Percentiles rank a stretch among this genome's conserved stretches.
Evolutionary conservation across 2,888 invertebrate genomes (phyloP).

Genomic region (Morinoia aosen): DNA sequence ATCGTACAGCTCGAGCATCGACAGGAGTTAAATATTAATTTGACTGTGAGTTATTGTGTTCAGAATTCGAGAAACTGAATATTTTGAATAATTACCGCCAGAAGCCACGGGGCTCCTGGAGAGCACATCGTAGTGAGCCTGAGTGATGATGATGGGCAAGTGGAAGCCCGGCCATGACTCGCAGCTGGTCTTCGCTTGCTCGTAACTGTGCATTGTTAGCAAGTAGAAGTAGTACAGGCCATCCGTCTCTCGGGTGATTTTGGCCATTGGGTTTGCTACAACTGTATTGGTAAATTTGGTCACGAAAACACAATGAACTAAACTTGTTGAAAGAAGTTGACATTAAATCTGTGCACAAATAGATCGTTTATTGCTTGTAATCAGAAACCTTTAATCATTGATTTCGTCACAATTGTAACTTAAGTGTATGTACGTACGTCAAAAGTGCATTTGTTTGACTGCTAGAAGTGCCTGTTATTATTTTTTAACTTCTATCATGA

Average conservation of each 20-base stretch:
- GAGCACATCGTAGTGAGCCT: neutral
- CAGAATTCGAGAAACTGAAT: neutral
- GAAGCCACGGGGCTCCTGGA: neutral
- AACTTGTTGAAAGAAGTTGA: too few species aligned
- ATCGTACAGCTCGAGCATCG: too few species aligned
- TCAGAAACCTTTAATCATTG: too few species aligned
- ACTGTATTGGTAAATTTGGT: neutral
- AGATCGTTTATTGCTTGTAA: too few species aligned
- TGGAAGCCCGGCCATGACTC: neutral
- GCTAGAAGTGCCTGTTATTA: too few species aligned
- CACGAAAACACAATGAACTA: too few species aligned
- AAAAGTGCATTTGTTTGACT: too few species aligned
- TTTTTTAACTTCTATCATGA: too few species aligned
- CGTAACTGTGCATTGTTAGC: neutral
- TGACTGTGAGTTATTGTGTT: neutral
- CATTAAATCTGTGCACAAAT: too few species aligned
- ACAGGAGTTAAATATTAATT: too few species aligned
- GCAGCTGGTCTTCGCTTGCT: neutral
- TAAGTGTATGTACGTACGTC: too few species aligned
- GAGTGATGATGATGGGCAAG: conserved; percentile 21
- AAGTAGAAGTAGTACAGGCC: conserved; percentile 28
- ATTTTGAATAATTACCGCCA: neutral
- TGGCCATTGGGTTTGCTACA: neutral
- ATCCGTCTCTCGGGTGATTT: neutral
- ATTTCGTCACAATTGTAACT: too few species aligned